Base-by-base conservation (phyloP, 2,113 vertebrate genomes). In the Oxygymnocypris stewartii region DNA sequence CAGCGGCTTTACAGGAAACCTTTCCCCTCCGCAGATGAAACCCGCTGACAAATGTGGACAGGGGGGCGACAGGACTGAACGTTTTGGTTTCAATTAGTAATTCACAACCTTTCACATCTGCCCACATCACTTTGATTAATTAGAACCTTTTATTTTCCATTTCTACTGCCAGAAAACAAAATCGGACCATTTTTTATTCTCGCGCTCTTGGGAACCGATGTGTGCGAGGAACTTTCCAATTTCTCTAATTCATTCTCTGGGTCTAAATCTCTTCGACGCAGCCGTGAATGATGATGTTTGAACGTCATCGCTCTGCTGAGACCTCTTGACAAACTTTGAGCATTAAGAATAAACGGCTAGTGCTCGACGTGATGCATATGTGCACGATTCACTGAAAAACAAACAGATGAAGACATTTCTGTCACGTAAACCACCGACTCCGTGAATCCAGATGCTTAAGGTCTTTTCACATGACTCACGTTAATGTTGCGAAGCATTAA, bases 141-240 rank as follows among this genome's bases (percentile, higher is more conserved):
- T 90, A 89, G 82, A 88, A 83, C 40, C 73, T 91, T 82, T 90
- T 90, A 86, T 90, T 93, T 92, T 92, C 87, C 89, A 90, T 31
- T 65, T 79, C 23, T 89, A 89, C 85, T 89, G 89, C 87, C 88
- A 91, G 65, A 82, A 90, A 86, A 80, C 49, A 49, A 85, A 87
- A 79, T 77, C 85, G 63, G 59, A 65, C 59, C 83, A 89, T 87
- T 61, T 80, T 80, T 54, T 51, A 79, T 88, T 89, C 92, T 44
- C 87, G 84, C 54, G 8, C 59, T 31, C 63, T 69, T 86, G 35
- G 18, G 57, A 85, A 84, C 89, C 84, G 78, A 89, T 82, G 83
- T 88, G 80, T 88, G 51, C 1, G 79, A 47, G 80, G 86, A 82
- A 83, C 85, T 88, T 90, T 86, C 28, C 20, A 85, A 54, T 84